Evolutionary conservation across 2,888 invertebrate species (phyloP).

Genomic region (Yponomeuta evonymella): DNA sequence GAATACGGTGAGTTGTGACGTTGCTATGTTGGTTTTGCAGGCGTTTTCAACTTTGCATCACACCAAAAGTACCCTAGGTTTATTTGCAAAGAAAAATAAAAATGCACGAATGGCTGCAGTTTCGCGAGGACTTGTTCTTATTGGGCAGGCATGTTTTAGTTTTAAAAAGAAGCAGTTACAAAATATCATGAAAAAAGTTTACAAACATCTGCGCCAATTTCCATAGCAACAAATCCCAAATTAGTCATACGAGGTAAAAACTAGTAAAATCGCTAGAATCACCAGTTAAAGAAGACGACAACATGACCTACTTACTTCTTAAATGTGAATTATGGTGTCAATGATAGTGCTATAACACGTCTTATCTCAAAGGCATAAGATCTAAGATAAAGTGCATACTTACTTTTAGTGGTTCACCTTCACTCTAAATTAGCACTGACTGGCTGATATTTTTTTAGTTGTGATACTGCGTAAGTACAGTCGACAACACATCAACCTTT

Average conservation of each 20-base stretch:
- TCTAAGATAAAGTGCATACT: not conserved
- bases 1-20: constrained; percentile 77
- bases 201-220: not conserved
- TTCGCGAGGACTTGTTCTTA: no score
- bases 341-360: not conserved
- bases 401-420: not conserved
- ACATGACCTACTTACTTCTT: not conserved
- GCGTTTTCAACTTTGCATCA: not conserved
- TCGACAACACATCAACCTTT: no score
- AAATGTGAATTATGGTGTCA: not conserved
- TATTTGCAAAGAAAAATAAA: no score
- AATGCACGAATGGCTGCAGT: no score
- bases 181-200: no score
- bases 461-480: not conserved
- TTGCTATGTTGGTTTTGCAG: not conserved
- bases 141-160: no score
- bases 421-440: not conserved
- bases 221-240: not conserved
- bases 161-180: no score
- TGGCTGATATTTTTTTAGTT: not conserved
- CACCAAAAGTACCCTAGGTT: no score
- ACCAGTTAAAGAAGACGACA: constrained; percentile 2
- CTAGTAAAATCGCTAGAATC: not conserved
- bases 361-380: not conserved
- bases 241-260: not conserved